Conservation (phyloP, 2,888 invertebrate species). For the Zeuzera pyrina region DNA sequence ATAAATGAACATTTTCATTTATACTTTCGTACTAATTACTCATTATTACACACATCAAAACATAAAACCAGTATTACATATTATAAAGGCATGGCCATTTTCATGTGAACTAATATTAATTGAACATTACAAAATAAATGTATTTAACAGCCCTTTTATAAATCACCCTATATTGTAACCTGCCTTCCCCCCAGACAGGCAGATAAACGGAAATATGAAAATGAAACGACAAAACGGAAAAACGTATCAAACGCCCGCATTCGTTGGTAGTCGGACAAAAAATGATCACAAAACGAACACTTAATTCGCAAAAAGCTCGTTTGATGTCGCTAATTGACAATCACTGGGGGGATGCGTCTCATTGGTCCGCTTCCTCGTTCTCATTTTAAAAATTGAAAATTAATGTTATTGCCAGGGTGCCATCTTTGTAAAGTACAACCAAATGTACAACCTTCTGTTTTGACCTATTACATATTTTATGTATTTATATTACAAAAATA, state of each 20-base stretch:
- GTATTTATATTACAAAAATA: not conserved
- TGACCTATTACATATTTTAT: not conserved
- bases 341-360: constrained; percentile 68
- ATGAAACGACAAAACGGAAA: constrained; percentile 66
- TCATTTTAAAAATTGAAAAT: constrained; percentile 70
- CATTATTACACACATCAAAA: too few species aligned
- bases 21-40: too few species aligned
- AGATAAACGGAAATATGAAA: constrained; percentile 72
- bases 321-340: constrained; percentile 74
- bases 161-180: constrained; percentile 44
- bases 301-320: constrained; percentile 74
- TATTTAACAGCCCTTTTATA: too few species aligned
- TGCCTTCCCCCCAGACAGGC: constrained; percentile 32
- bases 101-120: too few species aligned
- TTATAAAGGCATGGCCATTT: too few species aligned
- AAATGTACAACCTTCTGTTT: not conserved
- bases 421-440: constrained; percentile 30
- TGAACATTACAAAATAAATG: constrained; percentile 42
- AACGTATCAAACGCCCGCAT: constrained; percentile 59
- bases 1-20: too few species aligned
- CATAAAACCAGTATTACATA: too few species aligned
- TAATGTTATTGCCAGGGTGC: constrained; percentile 58
- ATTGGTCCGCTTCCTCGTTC: constrained; percentile 63
- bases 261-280: constrained; percentile 55
- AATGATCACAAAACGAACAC: constrained; percentile 64